These are phyloP conservation scores for Leptobrachium leishanense DNA, from an alignment of 2,113 vertebrate genomes.

Conservation along the genomic window DNA sequence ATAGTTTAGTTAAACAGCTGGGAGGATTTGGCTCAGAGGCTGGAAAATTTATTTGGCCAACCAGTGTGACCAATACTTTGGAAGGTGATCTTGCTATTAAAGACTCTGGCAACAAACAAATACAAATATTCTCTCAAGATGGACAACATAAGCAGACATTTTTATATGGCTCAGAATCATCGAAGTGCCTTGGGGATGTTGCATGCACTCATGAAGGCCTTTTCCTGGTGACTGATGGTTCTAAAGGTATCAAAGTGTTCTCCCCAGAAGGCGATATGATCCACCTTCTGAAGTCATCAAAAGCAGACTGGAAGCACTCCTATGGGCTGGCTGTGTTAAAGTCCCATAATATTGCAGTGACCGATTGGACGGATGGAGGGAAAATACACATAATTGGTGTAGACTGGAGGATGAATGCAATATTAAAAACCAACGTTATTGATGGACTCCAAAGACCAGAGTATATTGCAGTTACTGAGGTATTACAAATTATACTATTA, in stretches of 20 bases:
- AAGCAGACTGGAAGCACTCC: conserved; percentile 37
- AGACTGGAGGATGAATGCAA: conserved; percentile 49
- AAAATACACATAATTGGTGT: conserved; percentile 45
- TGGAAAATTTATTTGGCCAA: conserved; percentile 47
- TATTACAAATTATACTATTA: not conserved
- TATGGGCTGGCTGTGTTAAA: conserved; percentile 30
- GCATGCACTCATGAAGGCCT: conserved; percentile 31
- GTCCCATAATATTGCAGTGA: conserved; percentile 46
- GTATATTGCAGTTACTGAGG: conserved; percentile 39
- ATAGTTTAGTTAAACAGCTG: conserved; percentile 44
- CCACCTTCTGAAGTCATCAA: conserved; percentile 35
- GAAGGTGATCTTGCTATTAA: conserved; percentile 41
- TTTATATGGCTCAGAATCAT: conserved; percentile 27
- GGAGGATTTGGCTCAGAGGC: conserved; percentile 2
- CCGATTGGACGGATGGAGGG: conserved; percentile 32
- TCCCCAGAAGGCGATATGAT: conserved; percentile 46
- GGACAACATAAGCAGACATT: conserved; percentile 19
- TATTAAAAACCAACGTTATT: conserved; percentile 46
- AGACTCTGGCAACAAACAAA: conserved; percentile 35
- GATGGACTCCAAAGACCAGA: conserved; percentile 51
- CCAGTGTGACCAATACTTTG: conserved; percentile 19
- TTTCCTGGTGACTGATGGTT: conserved; percentile 18
- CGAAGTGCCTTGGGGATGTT: conserved; percentile 28
- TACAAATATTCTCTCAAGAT: not conserved
- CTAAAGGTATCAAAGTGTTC: conserved; percentile 49